A percentile compares a stretch with the other conserved stretches of the same genome.
Evolutionary conservation across 2,113 vertebrate genomes (phyloP).

Genomic region (Plotosus lineatus): DNA sequence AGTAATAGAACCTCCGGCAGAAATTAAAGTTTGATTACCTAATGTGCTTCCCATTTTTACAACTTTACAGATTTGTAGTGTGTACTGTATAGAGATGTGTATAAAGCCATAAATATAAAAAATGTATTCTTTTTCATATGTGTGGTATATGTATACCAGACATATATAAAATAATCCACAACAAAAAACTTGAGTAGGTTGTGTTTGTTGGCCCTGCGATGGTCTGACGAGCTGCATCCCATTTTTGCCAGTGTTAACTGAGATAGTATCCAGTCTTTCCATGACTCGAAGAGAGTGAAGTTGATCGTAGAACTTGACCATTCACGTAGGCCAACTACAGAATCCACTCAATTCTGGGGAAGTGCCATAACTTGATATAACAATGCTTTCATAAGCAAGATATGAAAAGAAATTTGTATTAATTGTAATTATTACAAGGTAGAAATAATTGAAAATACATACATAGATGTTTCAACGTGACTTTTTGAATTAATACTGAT

Average conservation of each 20-base stretch:
- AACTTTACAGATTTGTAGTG: neutral
- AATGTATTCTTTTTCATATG: no score
- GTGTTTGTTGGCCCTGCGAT: no score
- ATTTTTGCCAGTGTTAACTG: no score
- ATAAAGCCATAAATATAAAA: no score
- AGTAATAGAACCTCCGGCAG: neutral
- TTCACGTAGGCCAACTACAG: neutral
- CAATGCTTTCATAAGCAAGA: no score
- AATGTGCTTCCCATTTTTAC: neutral
- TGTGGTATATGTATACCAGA: neutral
- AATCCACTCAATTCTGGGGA: neutral
- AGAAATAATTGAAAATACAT: neutral
- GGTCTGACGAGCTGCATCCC: no score
- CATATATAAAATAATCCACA: neutral
- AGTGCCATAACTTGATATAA: neutral
- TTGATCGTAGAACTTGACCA: no score
- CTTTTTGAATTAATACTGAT: neutral
- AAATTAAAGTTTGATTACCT: neutral
- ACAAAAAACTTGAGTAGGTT: no score
- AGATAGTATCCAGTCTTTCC: no score
- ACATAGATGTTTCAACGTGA: neutral
- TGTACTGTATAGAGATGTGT: no score
- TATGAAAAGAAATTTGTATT: no score
- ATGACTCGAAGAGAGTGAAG: no score
- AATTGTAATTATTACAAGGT: neutral